Conservation (phyloP, 2,113 vertebrate genomes). For the Chaetura pelagica region DNA sequence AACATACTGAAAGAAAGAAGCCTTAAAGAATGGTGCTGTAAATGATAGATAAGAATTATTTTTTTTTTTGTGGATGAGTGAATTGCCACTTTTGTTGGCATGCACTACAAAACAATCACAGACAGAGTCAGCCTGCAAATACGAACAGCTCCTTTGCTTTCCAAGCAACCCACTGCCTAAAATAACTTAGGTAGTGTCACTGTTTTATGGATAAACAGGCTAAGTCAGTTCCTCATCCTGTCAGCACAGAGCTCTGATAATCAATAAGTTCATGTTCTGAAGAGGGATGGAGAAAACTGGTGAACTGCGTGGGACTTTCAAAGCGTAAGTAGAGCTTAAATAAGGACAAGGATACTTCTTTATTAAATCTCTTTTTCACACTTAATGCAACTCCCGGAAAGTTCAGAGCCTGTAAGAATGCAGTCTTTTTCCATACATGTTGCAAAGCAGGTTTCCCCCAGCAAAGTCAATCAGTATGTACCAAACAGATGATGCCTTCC, state of each 20-base stretch:
- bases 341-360: neutral
- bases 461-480: neutral
- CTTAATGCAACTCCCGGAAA: neutral
- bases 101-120: neutral
- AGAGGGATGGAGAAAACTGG: neutral
- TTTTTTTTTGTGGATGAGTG: neutral
- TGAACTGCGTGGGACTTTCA: neutral
- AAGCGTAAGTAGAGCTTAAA: neutral
- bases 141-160: neutral
- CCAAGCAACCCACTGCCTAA: neutral
- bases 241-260: neutral
- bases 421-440: neutral
- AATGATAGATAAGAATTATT: neutral
- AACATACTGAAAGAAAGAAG: neutral
- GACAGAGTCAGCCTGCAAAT: neutral
- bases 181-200: neutral
- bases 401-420: accelerated
- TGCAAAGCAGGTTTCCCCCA: neutral
- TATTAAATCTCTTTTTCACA: neutral
- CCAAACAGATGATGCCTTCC: neutral
- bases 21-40: neutral
- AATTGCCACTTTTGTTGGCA: neutral
- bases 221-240: neutral
- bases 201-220: neutral
- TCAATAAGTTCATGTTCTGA: neutral